Evolutionary conservation across 2,113 vertebrate genomes (phyloP).

Genomic region (Clarias macrocephalus): DNA sequence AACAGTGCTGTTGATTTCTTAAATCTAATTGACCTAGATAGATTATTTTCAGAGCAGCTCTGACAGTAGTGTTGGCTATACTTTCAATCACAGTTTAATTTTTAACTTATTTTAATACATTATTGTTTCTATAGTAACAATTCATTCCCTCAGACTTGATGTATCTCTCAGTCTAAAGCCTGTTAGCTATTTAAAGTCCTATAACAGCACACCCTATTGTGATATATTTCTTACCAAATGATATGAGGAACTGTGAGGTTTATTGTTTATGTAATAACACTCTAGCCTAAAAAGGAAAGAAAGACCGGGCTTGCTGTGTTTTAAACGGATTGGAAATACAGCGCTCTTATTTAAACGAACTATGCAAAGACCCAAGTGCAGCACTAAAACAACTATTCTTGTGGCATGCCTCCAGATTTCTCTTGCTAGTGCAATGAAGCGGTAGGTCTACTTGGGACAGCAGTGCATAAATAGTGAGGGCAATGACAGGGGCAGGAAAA

Average conservation of each 20-base stretch:
- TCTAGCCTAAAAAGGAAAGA: neutral
- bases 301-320: neutral
- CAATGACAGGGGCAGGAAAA: conserved; percentile 76
- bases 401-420: conserved; percentile 19
- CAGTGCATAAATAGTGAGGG: conserved; percentile 66
- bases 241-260: neutral
- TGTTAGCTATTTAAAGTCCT: neutral
- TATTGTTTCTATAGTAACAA: neutral
- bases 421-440: conserved; percentile 19
- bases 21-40: neutral
- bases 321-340: neutral
- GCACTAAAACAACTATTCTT: conserved; percentile 43
- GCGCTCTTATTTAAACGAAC: neutral
- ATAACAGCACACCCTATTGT: neutral
- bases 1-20: neutral
- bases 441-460: conserved; percentile 44
- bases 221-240: neutral
- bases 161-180: neutral
- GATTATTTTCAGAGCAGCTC: neutral
- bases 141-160: neutral
- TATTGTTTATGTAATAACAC: neutral
- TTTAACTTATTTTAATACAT: neutral
- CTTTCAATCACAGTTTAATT: neutral
- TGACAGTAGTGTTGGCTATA: neutral
- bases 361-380: neutral